Evolutionary conservation across 2,797 vertebrate species (phyloP), one percentile per base, ranked within the genome.

Genomic region (Meda fulgida): DNA sequence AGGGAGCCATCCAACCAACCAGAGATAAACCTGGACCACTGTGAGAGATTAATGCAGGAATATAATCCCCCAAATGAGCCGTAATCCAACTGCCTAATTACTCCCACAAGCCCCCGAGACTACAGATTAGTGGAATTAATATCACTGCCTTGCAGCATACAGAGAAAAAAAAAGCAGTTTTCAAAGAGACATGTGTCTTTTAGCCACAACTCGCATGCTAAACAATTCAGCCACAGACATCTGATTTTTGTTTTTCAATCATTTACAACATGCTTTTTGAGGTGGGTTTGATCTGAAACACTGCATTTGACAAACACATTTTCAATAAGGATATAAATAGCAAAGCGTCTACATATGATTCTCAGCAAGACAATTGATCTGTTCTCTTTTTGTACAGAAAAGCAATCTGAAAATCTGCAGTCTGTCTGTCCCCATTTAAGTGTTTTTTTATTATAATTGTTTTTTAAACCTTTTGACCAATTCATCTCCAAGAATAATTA

Each of bases 91-190:
- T 55, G 19, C 87, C 79, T 90, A 92, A 93, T 93, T 91, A 93
- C 87, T 89, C 46, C 38, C 89, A 84, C 38, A 86, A 76, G 87
- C 87, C 90, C 89, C 83, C 84, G 46, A 89, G 91, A 90, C 87
- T 89, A 89, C 75, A 89, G 92, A 93, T 92, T 91, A 93, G 87
- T 34, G 58, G 86, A 91, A 85, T 92, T 93, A 85, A 87, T 85
- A 87, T 80, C 78, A 81, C 51, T 81, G 71, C 79, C 81, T 82
- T 80, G 83, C 67, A 84, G 82, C 75, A 53, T 13, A 77, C 18
- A 58, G 55, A 9, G 23, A 26, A n/a, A n/a, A 46, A 11, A 46
- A 46, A 16, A 18, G 38, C 4, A 26, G 6, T 21, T 21, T 38
- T 43, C 29, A 83, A 79, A 79, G 58, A 63, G 38, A 46, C 58